phyloP scores from a whole-genome alignment of 2,113 vertebrate genomes.

The Scomber scombrus region DNA sequence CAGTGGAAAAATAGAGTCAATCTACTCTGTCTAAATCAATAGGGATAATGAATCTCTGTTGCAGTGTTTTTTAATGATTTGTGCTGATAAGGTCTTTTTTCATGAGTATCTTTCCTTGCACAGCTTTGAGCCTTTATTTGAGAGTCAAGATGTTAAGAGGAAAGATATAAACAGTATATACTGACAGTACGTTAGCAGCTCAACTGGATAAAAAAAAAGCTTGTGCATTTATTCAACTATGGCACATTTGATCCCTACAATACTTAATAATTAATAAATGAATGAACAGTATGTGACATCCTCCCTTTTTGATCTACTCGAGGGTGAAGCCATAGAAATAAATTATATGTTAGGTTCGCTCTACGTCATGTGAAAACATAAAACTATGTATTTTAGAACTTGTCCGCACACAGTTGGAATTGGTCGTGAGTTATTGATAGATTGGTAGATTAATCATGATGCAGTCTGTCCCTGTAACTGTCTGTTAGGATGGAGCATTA shows the following conservation, averaged over 20 bases:
- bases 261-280: background rate
- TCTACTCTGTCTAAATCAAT: constrained; percentile 3
- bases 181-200: background rate
- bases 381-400: constrained; percentile 6
- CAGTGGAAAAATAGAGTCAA: constrained; percentile 21
- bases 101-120: background rate
- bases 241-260: background rate
- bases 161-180: background rate
- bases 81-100: background rate
- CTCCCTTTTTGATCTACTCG: background rate
- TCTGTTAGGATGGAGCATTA: constrained; percentile 30
- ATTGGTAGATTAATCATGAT: constrained; percentile 55
- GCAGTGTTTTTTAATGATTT: constrained; percentile 13
- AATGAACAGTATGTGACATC: background rate
- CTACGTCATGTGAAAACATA: constrained; percentile 32
- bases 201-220: background rate
- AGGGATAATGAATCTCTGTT: background rate
- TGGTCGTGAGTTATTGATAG: constrained; percentile 54
- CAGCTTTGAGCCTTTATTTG: background rate
- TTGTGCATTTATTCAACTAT: background rate
- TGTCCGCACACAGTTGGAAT: background rate
- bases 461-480: constrained; percentile 15
- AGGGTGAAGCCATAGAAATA: background rate
- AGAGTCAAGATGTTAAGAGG: background rate
- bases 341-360: constrained; percentile 17